Evolutionary conservation across 2,888 invertebrate species (phyloP).

Genomic region (Aelia acuminata): DNA sequence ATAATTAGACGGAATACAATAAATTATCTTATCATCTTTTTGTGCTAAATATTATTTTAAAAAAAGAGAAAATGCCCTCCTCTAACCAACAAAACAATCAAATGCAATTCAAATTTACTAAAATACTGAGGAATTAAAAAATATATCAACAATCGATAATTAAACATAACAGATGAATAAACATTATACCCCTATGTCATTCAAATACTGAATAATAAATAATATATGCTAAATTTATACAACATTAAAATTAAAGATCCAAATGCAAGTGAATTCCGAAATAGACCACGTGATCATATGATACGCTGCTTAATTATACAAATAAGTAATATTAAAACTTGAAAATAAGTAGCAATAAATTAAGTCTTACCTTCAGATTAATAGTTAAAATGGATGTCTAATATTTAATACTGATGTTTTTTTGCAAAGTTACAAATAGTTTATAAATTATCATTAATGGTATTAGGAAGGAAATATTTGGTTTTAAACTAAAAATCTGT

Average conservation of each 20-base stretch:
- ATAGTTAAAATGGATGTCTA: background rate
- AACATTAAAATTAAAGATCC: background rate
- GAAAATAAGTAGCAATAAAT: background rate
- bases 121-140: background rate
- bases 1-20: conserved; percentile 7
- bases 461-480: background rate
- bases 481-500: background rate
- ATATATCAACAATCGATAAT: background rate
- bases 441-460: background rate
- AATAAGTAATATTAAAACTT: background rate
- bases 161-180: background rate
- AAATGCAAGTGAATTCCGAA: background rate
- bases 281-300: background rate
- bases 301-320: background rate
- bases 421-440: background rate
- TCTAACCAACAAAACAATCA: background rate
- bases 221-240: background rate
- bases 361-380: background rate
- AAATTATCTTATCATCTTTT: background rate
- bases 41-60: background rate
- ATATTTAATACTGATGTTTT: background rate
- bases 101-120: background rate
- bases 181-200: background rate
- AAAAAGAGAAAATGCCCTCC: background rate
- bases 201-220: background rate